Base-by-base conservation (phyloP, 2,113 vertebrate species). In the Odontophorus gujanensis region DNA sequence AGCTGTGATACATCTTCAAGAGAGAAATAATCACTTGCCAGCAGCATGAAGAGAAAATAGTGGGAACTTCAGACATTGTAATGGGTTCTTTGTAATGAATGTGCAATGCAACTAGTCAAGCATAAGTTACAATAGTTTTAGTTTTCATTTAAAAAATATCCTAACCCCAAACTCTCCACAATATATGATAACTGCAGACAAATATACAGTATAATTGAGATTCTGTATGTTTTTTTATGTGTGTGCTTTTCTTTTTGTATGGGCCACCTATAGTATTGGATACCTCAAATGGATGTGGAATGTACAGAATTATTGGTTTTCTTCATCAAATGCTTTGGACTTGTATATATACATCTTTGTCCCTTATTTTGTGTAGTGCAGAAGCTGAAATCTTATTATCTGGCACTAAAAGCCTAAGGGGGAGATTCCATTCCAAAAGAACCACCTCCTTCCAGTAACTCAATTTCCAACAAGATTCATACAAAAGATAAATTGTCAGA, bases 401-500 rank as follows among this genome's bases (percentile, higher is more conserved):
- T 88, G 48, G 32, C 21, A 11, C 85, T 94, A 88, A 91, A 94
- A 93, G 86, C 93, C 90, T 92, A 36, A 13, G 92, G 89, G 93
- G 92, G 67, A 94, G 68, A 94, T 88, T 72, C 81, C 77, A 47
- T 86, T 96, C 81, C 93, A 81, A 93, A 87, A 91, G 83, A 93
- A 78, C 28, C 53, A 77, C 91, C 73, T 86, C 68, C 67, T 89
- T 84, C 93, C 91, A 92, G 90, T 95, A 96, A 96, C 95, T 96
- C 96, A 96, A 87, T 95, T 93, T 93, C 87, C 78, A 92, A 94
- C 95, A 95, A 92, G 96, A 96, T 96, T 87, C 3, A 22, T 89
- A 95, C 81, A 86, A 77, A 93, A 96, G 96, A 97, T 96, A 97
- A 96, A 95, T 96, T 87, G 93, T 88, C 93, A 92, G 96, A 96